Evolutionary conservation across 2,113 vertebrate genomes (phyloP), one percentile per base, ranked within the genome.

Genomic region (Pholis gunnellus): DNA sequence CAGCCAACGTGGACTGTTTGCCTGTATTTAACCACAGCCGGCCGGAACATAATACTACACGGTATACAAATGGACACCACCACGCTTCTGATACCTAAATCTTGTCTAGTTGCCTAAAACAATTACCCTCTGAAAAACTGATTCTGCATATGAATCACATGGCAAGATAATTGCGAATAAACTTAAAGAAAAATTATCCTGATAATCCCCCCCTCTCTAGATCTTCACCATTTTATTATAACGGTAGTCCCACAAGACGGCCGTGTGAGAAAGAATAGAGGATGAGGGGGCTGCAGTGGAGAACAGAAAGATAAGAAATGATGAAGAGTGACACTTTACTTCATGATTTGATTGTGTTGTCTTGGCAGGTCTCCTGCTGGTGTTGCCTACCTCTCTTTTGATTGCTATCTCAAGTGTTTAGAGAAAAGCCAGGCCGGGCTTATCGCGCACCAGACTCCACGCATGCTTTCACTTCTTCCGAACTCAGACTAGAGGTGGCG

Each of bases 401-500:
- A 74, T 59, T 60, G 52, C 38, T 42, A 66, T 66, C 34, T 65
- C 3, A 64, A 71, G 29, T 40, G 60, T 40, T 48, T 44, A 48
- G 60, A 77, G 59, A 40, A 70, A 36, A 63, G 42, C 34, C 65
- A 44, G 48, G 11, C 65, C 18, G 42, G 18, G 64, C 18, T 77
- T 38, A 79, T 29, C 17, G 2, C 29, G 14, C 34, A n/a, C 20
- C 57, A 70, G 36, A 60, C 67, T 22, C 78, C 38, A 52, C 13
- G 17, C 40, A 60, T 76, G 44, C 20, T 52, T 29, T 56, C 34
- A 11, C 52, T 61, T 68, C 20, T 36, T 29, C 38, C 63, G 59
- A 78, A 20, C 74, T 72, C 61, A 25, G 40, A 65, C 60, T 27
- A 22, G 5, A 67, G 31, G 83, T 81, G 60, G 44, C 34, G 9